These are phyloP conservation scores for Myotis findleyi DNA, from an alignment of 2,797 vertebrate genomes.

Conservation along the genomic window DNA sequence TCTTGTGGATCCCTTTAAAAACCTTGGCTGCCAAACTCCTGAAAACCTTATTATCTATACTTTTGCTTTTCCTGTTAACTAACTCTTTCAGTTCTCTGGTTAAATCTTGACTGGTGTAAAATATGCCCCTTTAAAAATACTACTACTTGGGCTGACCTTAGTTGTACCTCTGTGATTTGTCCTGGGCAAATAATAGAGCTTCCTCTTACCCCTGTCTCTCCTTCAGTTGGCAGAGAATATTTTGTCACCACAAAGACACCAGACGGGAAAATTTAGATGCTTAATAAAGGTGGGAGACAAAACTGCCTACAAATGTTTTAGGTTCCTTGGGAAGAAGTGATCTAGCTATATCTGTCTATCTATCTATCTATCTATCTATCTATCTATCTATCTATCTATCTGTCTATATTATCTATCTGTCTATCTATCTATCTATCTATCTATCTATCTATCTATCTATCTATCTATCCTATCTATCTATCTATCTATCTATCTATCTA, in stretches of 20 bases:
- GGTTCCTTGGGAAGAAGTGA: conserved; percentile 26
- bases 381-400: not conserved
- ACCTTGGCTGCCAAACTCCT: not conserved
- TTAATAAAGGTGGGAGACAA: conserved; percentile 35
- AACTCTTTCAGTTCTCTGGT: not conserved
- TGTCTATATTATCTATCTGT: not conserved
- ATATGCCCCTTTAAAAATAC: not conserved
- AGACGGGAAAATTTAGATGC: not conserved
- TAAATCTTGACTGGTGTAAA: not conserved
- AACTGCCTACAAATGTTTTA: conserved; percentile 33
- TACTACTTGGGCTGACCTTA: not conserved
- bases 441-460: not conserved
- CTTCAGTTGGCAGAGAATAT: not conserved
- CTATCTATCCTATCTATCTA: not conserved
- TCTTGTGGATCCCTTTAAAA: conserved; percentile 11
- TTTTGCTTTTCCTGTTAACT: not conserved
- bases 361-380: not conserved
- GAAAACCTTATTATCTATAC: not conserved
- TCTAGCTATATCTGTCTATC: too few relatives aligned
- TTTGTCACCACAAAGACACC: not conserved
- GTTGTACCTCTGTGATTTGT: conserved; percentile 1
- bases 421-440: too few relatives aligned
- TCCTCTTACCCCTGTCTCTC: not conserved
- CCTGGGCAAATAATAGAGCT: not conserved
- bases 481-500: not conserved